phyloP scores from a whole-genome alignment of 2,888 invertebrate species.

The Cylindroiulus punctatus region DNA sequence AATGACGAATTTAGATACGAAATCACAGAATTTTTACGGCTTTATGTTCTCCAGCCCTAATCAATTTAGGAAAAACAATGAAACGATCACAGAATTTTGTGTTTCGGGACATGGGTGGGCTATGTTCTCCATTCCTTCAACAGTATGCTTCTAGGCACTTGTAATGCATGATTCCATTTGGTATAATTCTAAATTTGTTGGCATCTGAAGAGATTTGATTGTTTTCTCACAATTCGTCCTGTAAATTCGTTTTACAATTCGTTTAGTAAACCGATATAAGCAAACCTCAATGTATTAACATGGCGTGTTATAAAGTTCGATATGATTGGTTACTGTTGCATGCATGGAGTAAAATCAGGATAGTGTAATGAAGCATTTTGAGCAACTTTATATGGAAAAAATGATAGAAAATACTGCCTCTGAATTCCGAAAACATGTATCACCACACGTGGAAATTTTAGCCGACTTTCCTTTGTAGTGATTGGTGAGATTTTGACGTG shows the following conservation, averaged over 20 bases:
- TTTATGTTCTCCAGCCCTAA: neutral
- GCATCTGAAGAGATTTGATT: too few relatives aligned
- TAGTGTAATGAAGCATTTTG: neutral
- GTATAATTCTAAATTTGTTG: too few relatives aligned
- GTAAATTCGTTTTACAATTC: neutral
- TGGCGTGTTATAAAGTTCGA: neutral
- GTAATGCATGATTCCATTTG: too few relatives aligned
- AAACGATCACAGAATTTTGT: neutral
- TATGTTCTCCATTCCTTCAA: too few relatives aligned
- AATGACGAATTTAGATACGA: neutral
- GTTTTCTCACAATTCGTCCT: neutral
- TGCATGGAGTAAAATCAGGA: neutral
- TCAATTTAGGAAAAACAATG: neutral
- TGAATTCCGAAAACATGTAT: too few relatives aligned
- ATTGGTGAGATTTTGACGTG: too few relatives aligned
- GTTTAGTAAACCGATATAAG: neutral
- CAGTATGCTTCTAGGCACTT: too few relatives aligned
- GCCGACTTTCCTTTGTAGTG: too few relatives aligned
- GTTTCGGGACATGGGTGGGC: neutral
- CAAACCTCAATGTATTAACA: neutral
- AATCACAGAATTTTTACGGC: slow-evolving; percentile 7
- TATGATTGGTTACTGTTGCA: neutral
- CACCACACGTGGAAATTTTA: too few relatives aligned
- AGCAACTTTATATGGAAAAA: too few relatives aligned
- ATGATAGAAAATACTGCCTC: too few relatives aligned